Conservation (phyloP, 2,888 invertebrate genomes). For the Chorisops tibialis region DNA sequence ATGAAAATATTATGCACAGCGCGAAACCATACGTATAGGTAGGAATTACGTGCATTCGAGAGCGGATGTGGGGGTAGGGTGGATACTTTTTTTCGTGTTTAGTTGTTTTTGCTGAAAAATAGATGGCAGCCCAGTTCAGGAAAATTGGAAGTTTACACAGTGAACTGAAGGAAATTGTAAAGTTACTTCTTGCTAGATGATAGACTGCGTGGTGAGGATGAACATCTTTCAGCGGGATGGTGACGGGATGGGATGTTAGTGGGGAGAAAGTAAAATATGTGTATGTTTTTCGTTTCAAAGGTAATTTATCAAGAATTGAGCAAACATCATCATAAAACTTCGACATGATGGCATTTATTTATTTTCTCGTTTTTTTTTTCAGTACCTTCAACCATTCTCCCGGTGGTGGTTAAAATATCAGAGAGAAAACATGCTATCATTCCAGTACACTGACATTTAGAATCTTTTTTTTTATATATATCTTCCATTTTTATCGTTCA, state of each 20-base stretch:
- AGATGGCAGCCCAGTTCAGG: no score
- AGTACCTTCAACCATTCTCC: no score
- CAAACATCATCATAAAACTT: conserved; percentile 23
- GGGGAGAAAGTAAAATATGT: background rate
- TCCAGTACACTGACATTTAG: no score
- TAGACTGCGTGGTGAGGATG: background rate
- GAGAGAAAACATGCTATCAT: no score
- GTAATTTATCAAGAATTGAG: conserved; percentile 25
- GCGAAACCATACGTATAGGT: no score
- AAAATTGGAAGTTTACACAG: background rate
- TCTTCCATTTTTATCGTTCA: conserved; percentile 10
- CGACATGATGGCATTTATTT: conserved; percentile 8
- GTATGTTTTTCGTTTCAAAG: conserved; percentile 12
- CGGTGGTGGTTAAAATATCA: no score
- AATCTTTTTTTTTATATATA: conserved; percentile 1
- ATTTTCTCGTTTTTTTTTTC: background rate
- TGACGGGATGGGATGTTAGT: no score
- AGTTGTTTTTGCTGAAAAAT: no score
- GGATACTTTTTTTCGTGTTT: no score
- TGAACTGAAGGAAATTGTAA: background rate
- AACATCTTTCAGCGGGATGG: background rate
- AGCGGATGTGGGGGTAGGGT: no score
- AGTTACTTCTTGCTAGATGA: background rate
- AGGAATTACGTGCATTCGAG: no score
- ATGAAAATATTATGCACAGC: no score